A percentile compares a stretch with the other conserved stretches of the same genome.
Conservation (phyloP, 1,140 invertebrate genomes). For the Dendroctonus ponderosae region DNA sequence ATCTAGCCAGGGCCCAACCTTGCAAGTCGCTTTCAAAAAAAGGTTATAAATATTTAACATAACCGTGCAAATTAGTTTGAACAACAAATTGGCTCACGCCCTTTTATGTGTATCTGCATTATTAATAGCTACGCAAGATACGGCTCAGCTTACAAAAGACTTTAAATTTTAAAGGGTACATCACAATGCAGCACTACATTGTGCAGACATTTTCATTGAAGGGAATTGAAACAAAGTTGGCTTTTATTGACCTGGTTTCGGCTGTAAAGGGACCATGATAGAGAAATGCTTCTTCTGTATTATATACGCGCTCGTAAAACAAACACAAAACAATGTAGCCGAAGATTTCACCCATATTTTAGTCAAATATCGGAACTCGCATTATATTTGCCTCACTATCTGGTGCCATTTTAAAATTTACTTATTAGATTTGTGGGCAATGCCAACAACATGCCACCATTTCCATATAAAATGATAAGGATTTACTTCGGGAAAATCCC, state of each 20-base stretch:
- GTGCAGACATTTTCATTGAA: constrained; percentile 20
- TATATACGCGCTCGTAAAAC: constrained; percentile 16
- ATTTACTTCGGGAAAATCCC: no score
- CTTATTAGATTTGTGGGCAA: no score
- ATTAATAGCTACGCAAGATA: constrained; percentile 31
- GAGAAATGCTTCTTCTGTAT: constrained; percentile 17
- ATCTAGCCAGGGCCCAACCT: constrained; percentile 27
- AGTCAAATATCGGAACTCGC: no score
- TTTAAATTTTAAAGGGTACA: constrained; percentile 28
- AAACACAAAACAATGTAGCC: constrained; percentile 11
- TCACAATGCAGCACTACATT: constrained; percentile 24
- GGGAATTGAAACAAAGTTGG: constrained; percentile 24
- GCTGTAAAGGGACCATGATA: constrained; percentile 24
- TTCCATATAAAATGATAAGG: no score
- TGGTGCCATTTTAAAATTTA: no score
- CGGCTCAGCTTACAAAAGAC: constrained; percentile 14
- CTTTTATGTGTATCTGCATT: constrained; percentile 26
- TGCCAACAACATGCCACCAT: no score
- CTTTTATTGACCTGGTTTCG: constrained; percentile 26
- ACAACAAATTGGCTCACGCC: constrained; percentile 34
- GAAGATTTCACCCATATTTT: constrained; percentile 11
- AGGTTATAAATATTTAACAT: constrained; percentile 32
- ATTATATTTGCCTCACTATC: no score
- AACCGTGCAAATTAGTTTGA: constrained; percentile 33
- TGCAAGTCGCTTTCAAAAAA: constrained; percentile 20